These are phyloP conservation scores for Mechanitis messenoides DNA, from an alignment of 2,888 invertebrate species.

Conservation along the genomic window DNA sequence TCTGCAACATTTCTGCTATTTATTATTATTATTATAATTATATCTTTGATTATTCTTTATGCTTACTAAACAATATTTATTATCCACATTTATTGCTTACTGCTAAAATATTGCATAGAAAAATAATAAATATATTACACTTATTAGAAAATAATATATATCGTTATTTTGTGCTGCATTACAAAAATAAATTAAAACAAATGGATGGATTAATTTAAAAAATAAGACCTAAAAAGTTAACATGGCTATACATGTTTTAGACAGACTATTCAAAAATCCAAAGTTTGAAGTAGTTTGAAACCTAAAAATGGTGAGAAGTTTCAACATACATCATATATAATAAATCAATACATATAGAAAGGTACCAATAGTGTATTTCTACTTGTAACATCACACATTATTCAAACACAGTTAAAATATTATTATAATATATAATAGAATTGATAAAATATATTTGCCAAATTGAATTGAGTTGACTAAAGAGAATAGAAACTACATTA, in stretches of 20 bases:
- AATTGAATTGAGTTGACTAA: no score
- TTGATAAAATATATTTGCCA: no score
- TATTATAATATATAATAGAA: neutral
- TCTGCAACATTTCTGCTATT: neutral
- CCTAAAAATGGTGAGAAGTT: no score
- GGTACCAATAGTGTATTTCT: neutral
- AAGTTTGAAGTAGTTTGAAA: neutral
- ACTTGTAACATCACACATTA: neutral
- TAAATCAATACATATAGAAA: no score
- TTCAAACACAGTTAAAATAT: neutral
- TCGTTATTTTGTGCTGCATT: no score
- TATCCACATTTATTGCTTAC: constrained; percentile 3
- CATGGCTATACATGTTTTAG: no score
- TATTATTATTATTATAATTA: neutral
- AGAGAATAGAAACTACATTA: no score
- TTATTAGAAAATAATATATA: neutral
- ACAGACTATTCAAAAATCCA: no score
- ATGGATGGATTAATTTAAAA: no score
- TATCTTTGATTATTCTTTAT: neutral
- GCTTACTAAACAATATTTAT: neutral
- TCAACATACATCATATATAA: no score
- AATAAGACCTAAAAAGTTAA: no score
- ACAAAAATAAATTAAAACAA: no score
- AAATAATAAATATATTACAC: neutral
- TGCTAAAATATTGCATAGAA: constrained; percentile 2